Conservation (phyloP, 2,113 vertebrate species). For the Circaetus gallicus region DNA sequence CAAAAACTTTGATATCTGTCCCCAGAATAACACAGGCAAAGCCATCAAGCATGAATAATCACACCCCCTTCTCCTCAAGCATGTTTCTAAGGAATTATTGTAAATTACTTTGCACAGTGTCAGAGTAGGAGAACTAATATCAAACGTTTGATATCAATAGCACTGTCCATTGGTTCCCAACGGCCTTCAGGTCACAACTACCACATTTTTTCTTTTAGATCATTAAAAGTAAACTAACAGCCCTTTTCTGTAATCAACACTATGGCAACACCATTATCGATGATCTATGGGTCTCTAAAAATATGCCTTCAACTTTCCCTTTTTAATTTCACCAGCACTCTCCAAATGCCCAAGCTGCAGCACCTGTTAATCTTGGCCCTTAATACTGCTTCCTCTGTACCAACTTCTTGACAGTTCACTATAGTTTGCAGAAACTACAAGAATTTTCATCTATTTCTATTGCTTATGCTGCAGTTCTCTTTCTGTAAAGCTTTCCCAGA, state of each 20-base stretch:
- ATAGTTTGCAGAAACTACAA: background rate
- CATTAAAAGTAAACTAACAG: background rate
- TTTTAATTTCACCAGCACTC: background rate
- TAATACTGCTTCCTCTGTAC: background rate
- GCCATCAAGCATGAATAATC: background rate
- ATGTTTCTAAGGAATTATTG: background rate
- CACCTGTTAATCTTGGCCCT: background rate
- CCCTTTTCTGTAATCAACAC: background rate
- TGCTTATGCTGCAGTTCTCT: background rate
- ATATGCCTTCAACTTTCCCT: background rate
- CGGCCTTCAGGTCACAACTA: accelerated
- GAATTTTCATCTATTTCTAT: background rate
- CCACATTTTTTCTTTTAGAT: background rate
- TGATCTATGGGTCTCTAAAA: background rate
- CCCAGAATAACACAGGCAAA: background rate
- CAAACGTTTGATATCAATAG: background rate
- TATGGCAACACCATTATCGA: background rate
- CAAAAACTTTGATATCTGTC: background rate
- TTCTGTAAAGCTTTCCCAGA: background rate
- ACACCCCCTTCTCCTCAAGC: background rate
- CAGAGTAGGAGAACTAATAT: background rate
- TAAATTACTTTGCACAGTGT: background rate
- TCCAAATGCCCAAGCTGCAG: background rate
- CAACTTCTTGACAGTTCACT: background rate
- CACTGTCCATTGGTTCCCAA: background rate